Base-by-base conservation (phyloP, 2,113 vertebrate species). In the Heloderma charlesbogerti region DNA sequence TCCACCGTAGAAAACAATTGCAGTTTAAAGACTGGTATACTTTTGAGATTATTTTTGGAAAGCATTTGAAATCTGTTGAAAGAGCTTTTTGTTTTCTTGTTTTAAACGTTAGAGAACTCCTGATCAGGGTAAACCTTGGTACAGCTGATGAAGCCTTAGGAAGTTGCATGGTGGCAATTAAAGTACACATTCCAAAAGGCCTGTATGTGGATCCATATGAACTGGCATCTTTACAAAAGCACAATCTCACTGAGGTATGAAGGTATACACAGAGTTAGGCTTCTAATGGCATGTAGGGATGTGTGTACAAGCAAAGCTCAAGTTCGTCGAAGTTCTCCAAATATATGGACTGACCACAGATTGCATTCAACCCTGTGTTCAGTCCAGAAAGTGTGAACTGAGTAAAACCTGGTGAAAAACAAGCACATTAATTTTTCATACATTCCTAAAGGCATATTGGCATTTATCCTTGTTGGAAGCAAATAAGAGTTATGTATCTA, bases 121-220 rank as follows among this genome's bases (percentile, higher is more conserved):
- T 99, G 87, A 97, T 97, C 92, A 97, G 95, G 48, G 97, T 98
- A 16, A 95, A 97, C 67, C 96, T 98, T 66, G 95, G 94, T 45
- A 89, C 85, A 54, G 89, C 63, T 69, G 93, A 91, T 31, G 90
- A 97, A 84, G 86, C 92, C 20, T 93, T 95, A 74, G 93, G 82
- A 80, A 93, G 90, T 40, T 97, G 98, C 72, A 72, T 92, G n/a
- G 90, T 98, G 89, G 94, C 98, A 94, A 96, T 98, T 51, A 94
- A 97, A 83, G 92, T 97, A 63, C 95, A 0, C 25, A 96, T 99
- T 82, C 98, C 99, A 0, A 51, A 95, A 10, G 99, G 98, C 85
- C 90, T 99, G 92, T 99, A 97, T 3, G 95, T 99, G 95, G 99
- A 99, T 95, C 98, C 98, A 3, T 98, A 98, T 37, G 98, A 99